Conservation (phyloP, 2,888 invertebrate species). For the Lycophotia porphyrea region DNA sequence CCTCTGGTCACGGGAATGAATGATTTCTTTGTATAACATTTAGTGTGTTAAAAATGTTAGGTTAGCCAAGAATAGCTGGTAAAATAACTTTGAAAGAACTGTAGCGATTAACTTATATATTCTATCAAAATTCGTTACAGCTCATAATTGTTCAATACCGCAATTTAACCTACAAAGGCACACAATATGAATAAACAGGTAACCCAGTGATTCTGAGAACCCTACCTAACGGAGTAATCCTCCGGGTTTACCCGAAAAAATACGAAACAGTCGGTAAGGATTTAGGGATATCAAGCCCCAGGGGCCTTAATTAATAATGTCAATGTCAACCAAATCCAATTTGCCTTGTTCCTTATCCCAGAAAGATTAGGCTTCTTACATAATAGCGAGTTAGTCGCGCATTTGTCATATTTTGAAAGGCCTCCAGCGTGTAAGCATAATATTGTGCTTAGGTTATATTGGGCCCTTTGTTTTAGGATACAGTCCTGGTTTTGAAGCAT, state of each 20-base stretch:
- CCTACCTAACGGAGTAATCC: slow-evolving; percentile 35
- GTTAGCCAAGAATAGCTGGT: background rate
- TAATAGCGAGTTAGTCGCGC: slow-evolving; percentile 45
- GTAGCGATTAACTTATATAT: background rate
- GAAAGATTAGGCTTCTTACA: slow-evolving; percentile 50
- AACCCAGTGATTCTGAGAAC: slow-evolving; percentile 18
- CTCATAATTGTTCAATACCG: slow-evolving; percentile 31
- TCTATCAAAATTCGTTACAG: slow-evolving; percentile 14
- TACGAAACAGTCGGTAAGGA: slow-evolving; percentile 61
- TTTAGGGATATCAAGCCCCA: slow-evolving; percentile 48
- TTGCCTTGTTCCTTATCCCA: slow-evolving; percentile 61
- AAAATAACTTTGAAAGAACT: background rate
- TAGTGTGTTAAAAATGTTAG: background rate
- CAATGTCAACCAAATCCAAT: slow-evolving; percentile 64
- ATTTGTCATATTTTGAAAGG: slow-evolving; percentile 56
- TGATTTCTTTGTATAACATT: background rate
- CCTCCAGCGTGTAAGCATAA: slow-evolving; percentile 10
- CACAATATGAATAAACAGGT: slow-evolving; percentile 33
- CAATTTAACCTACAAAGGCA: slow-evolving; percentile 21
- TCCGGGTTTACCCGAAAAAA: slow-evolving; percentile 49
- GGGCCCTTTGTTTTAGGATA: slow-evolving; percentile 14
- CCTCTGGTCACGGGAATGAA: background rate
- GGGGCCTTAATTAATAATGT: slow-evolving; percentile 63
- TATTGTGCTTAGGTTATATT: slow-evolving; percentile 4
- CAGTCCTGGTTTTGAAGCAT: background rate